Evolutionary conservation across 2,113 vertebrate species (phyloP), one percentile per base, ranked within the genome.

Genomic region (Zosterops lateralis): DNA sequence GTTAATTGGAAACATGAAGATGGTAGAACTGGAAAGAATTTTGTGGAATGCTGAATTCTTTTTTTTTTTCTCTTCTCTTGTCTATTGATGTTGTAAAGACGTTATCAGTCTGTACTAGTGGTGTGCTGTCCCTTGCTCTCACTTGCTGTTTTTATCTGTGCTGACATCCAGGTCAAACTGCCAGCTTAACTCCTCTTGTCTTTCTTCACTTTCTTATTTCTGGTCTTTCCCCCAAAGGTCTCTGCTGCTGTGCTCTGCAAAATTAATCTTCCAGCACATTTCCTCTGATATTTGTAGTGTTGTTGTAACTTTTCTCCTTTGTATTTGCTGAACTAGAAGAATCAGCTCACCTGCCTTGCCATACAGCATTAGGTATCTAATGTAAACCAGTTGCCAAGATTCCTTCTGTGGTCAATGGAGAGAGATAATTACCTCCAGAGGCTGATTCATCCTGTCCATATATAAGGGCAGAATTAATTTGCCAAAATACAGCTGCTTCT

Each of bases 311-410:
- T 82, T 82, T 47, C 29, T 88, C 28, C 50, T 87, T 71, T 73
- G n/a, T 47, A 68, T 88, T 94, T 79, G 56, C 70, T 85, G 66
- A 93, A 62, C 36, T 56, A 87, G 65, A 84, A 54, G 70, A 70
- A 83, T 77, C 83, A 76, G 17, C 42, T 93, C 61, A 84, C 61
- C 67, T 92, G 32, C 19, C 56, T 92, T 95, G 86, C 83, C 64
- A 56, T 77, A 16, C 51, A 95, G 51, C 40, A 90, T 90, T 92
- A 77, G 20, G 13, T 77, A 64, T 56, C 74, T 66, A 67, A 17
- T 4, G 5, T n/a, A 85, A 91, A 82, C 38, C 28, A 34, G 29
- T 42, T 62, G 24, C 34, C 51, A 76, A 70, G 47, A 21, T 11
- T 70, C 45, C 28, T 81, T 62, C 65, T 50, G 67, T 85, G 67